Evolutionary conservation across 2,113 vertebrate species (phyloP), one percentile per base, ranked within the genome.

Genomic region (Melanostigma gelatinosum): DNA sequence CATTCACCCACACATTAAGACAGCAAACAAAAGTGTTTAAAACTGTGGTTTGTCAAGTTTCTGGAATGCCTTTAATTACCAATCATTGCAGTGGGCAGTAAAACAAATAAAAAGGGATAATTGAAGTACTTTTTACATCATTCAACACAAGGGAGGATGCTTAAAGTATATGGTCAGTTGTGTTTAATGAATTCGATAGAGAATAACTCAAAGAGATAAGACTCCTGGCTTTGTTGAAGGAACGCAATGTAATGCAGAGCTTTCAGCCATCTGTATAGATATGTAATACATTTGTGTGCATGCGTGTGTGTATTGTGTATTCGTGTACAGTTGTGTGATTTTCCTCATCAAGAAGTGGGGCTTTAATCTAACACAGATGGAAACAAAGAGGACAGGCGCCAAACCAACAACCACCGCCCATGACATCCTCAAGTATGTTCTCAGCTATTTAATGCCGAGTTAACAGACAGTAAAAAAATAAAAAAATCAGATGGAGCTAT

Each of bases 331-430:
- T 40, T 77, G 32, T 69, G 54, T 50, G 22, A 70, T 71, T 85
- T 69, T 71, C 22, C 6, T 73, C 68, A 72, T 55, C 32, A 73
- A 69, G 20, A 62, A 73, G 11, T 50, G 58, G 71, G 75, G 77
- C 74, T 52, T n/a, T 75, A 82, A 87, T 82, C 11, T 38, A 65
- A 86, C 18, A 77, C 79, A 87, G 75, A 84, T 82, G 79, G 40
- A 72, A 42, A 46, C 29, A 78, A 71, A 81, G 13, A 78, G 63
- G 75, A 72, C 46, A 63, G 72, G 71, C 79, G 24, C 81, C 80
- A 77, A 54, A 38, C 62, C 64, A 75, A 76, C 66, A 5, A 62
- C 40, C 11, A 22, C 34, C 48, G 4, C 72, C 72, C 62, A 72
- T 72, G 48, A 55, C 48, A 78, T 73, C 66, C 65, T 22, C 38